These are phyloP conservation scores for Stichopus horrens DNA, from an alignment of 53 echinoderm and acorn worm genomes.

Conservation along the genomic window DNA sequence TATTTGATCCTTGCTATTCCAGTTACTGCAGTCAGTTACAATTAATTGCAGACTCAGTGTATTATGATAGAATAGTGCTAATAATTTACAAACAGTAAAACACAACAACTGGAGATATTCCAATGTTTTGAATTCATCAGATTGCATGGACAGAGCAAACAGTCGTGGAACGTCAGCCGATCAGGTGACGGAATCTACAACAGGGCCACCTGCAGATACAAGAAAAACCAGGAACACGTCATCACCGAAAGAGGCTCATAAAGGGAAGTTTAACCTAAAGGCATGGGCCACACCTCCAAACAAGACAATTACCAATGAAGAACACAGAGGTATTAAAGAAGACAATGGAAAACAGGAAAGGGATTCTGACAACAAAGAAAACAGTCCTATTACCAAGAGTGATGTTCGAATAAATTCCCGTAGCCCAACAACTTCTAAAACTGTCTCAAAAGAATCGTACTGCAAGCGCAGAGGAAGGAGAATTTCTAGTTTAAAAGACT, in stretches of 20 bases:
- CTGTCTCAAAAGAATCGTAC: not conserved
- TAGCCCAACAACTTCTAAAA: not conserved
- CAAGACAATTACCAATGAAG: not conserved
- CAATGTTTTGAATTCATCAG: not conserved
- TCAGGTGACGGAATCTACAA: not conserved
- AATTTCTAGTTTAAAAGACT: constrained; percentile 31
- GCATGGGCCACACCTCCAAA: constrained; percentile 19
- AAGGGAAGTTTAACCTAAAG: constrained; percentile 27
- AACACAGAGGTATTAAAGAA: not conserved
- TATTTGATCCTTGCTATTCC: no score
- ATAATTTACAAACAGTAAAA: no score
- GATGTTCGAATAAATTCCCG: not conserved
- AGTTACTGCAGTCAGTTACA: no score
- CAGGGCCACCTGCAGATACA: not conserved
- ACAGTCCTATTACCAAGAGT: not conserved
- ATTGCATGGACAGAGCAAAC: not conserved
- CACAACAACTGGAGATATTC: no score
- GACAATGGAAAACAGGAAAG: not conserved
- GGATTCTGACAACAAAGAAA: not conserved
- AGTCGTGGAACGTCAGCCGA: not conserved
- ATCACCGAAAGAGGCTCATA: not conserved
- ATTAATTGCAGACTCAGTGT: no score
- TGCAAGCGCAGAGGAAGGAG: constrained; percentile 18
- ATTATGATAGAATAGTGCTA: no score
- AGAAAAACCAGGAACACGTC: not conserved